A percentile compares a stretch with the other conserved stretches of the same genome.
These are phyloP conservation scores for Amiota communis DNA, from an alignment of 2,888 invertebrate species.

Conservation along the genomic window DNA sequence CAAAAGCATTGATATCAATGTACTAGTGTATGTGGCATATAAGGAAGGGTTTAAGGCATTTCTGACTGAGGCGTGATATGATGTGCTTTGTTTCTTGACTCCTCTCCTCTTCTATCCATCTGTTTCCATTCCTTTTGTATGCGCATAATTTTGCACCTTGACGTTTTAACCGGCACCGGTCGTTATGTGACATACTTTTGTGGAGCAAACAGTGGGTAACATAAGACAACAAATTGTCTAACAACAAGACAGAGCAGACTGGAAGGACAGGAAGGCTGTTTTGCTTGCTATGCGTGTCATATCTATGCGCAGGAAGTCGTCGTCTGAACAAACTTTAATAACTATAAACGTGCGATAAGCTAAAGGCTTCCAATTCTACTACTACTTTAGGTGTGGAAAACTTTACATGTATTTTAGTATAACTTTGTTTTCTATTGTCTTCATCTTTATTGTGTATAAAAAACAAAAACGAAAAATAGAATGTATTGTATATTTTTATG, in stretches of 20 bases:
- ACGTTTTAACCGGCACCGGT: constrained; percentile 32
- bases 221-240: constrained; percentile 35
- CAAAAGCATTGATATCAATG: not conserved
- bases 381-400: constrained; percentile 2
- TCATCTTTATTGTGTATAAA: not conserved
- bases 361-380: not conserved
- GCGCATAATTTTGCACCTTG: constrained; percentile 64
- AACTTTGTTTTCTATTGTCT: not conserved
- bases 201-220: constrained; percentile 32
- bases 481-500: not conserved
- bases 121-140: constrained; percentile 41
- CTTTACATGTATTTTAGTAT: not conserved
- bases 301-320: constrained; percentile 46
- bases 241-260: constrained; percentile 35
- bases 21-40: not conserved
- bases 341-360: constrained; percentile 16
- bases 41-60: not conserved
- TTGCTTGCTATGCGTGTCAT: constrained; percentile 47
- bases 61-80: constrained; percentile 29
- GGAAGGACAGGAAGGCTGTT: constrained; percentile 48
- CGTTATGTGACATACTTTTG: constrained; percentile 45
- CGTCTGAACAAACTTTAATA: constrained; percentile 43
- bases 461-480: not conserved
- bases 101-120: not conserved
- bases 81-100: constrained; percentile 34